Evolutionary conservation across 2,888 invertebrate species (phyloP).

Genomic region (Rhagophthalmus giganteus): DNA sequence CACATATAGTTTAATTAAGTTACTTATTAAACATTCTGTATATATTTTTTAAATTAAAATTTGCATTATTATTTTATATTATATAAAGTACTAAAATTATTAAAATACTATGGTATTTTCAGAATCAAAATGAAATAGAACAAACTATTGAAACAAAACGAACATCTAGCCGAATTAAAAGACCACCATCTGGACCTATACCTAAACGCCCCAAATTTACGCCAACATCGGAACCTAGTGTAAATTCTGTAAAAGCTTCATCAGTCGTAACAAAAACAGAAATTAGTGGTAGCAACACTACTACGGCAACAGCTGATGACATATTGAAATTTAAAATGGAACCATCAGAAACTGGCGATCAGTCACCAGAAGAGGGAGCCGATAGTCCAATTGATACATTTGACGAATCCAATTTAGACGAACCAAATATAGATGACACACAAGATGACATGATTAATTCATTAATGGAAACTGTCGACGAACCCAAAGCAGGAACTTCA

Average conservation of each 20-base stretch:
- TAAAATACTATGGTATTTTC: too few relatives aligned
- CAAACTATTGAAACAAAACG: constrained; percentile 1
- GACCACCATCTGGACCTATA: constrained; percentile 28
- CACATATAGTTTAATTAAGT: too few relatives aligned
- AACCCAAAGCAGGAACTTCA: constrained; percentile 53
- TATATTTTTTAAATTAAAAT: too few relatives aligned
- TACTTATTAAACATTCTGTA: too few relatives aligned
- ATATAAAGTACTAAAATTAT: too few relatives aligned
- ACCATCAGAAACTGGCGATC: constrained; percentile 44
- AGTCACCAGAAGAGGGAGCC: constrained; percentile 39
- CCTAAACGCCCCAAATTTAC: constrained; percentile 28
- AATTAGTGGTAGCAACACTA: not conserved
- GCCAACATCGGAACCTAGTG: not conserved
- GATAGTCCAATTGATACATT: constrained; percentile 46
- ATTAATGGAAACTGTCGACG: constrained; percentile 50
- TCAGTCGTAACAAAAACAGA: constrained; percentile 4
- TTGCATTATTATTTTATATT: too few relatives aligned
- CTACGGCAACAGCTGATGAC: constrained; percentile 26
- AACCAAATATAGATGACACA: constrained; percentile 43
- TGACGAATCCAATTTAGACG: constrained; percentile 46
- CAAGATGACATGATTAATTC: constrained; percentile 53
- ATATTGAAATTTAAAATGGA: constrained; percentile 52
- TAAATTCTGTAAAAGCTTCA: constrained; percentile 4
- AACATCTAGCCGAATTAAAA: constrained; percentile 18
- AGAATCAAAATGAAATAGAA: too few relatives aligned